These are phyloP conservation scores for Drosophila miranda DNA, from an alignment of 1,140 invertebrate species.

Conservation along the genomic window DNA sequence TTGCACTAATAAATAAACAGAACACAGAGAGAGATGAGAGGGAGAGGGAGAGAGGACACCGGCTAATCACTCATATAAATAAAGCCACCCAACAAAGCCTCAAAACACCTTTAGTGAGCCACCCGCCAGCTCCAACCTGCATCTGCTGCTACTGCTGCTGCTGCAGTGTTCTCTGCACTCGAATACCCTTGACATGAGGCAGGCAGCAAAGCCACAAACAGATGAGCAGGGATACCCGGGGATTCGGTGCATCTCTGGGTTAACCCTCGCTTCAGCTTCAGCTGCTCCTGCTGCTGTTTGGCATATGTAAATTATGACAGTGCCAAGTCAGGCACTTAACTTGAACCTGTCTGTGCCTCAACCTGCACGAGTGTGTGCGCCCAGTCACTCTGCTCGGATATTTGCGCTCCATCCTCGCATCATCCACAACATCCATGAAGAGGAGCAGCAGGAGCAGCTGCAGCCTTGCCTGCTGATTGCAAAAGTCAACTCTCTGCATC, in stretches of 20 bases:
- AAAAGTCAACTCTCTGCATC: constrained; percentile 60
- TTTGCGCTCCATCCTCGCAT: constrained; percentile 53
- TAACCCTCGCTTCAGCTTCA: constrained; percentile 12
- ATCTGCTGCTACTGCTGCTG: constrained; percentile 18
- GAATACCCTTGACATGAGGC: constrained; percentile 34
- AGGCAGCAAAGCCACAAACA: constrained; percentile 38
- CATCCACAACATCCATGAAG: constrained; percentile 32
- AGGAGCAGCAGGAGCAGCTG: constrained; percentile 26
- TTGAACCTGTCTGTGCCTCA: constrained; percentile 42
- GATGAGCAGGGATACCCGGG: constrained; percentile 28
- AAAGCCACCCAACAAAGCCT: constrained; percentile 49
- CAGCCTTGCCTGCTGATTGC: constrained; percentile 68
- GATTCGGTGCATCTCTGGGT: constrained; percentile 34
- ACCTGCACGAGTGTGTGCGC: constrained; percentile 4
- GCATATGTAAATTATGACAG: constrained; percentile 78
- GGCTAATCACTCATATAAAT: constrained; percentile 80
- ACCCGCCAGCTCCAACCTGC: constrained; percentile 14
- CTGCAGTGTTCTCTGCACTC: constrained; percentile 24
- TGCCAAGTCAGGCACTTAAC: constrained; percentile 75
- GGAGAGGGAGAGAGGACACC: constrained; percentile 26
- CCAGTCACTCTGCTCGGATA: constrained; percentile 47
- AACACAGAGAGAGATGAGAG: background rate
- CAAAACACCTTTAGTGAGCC: background rate
- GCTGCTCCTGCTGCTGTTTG: constrained; percentile 57
- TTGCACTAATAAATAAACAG: constrained; percentile 75